Conservation (phyloP, 1,140 invertebrate species). For the Agraylea sexmaculata region DNA sequence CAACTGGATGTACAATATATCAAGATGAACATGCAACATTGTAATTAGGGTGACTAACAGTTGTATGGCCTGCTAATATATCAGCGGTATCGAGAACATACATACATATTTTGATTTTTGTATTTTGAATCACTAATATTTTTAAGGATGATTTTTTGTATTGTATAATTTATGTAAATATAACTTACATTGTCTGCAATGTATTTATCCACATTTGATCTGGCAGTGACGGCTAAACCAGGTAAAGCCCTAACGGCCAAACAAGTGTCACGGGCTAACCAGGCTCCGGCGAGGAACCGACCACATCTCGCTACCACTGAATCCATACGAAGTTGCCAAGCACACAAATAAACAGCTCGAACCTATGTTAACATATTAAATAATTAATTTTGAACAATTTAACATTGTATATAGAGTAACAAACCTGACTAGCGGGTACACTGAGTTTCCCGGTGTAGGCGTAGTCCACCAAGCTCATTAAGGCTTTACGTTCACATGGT, state of each 20-base stretch:
- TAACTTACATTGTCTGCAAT: constrained; percentile 57
- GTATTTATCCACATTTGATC: constrained; percentile 51
- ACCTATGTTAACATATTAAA: constrained; percentile 34
- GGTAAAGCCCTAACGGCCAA: constrained; percentile 56
- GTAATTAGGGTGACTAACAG: too few species aligned
- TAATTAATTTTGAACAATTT: constrained; percentile 2
- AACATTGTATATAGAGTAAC: too few species aligned
- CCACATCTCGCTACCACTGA: constrained; percentile 58
- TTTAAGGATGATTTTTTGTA: too few species aligned
- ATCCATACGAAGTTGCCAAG: constrained; percentile 61
- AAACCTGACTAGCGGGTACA: constrained; percentile 31
- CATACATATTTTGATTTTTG: too few species aligned
- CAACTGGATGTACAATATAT: too few species aligned
- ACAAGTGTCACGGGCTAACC: constrained; percentile 56
- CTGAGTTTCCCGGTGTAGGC: constrained; percentile 55
- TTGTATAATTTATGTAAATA: too few species aligned
- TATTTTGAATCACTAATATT: too few species aligned
- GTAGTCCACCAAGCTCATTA: constrained; percentile 67
- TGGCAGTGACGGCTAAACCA: constrained; percentile 38
- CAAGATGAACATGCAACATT: too few species aligned
- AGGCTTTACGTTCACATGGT: constrained; percentile 49
- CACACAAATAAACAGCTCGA: constrained; percentile 61
- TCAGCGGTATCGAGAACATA: too few species aligned
- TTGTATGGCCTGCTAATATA: too few species aligned
- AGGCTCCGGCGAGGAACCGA: constrained; percentile 48